Conservation (phyloP, 2,888 invertebrate genomes). For the Deroplatys truncata region DNA sequence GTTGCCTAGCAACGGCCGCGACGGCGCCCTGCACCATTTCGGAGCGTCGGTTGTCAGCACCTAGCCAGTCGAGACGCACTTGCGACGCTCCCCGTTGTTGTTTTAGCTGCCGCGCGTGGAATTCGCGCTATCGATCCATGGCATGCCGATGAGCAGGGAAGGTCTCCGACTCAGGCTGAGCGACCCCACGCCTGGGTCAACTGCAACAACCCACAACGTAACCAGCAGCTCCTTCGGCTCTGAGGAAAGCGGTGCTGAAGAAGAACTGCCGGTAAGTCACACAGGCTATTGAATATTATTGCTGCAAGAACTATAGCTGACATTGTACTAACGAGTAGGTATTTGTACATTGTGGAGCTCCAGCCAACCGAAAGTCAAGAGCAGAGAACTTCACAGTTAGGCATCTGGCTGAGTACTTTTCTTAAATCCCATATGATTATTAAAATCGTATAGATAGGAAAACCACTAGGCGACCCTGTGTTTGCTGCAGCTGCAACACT, state of each 20-base stretch:
- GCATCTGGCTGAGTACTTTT: too few relatives aligned
- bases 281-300: too few relatives aligned
- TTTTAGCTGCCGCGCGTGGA: background rate
- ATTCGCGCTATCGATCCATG: background rate
- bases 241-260: slow-evolving; percentile 1
- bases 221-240: background rate
- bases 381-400: too few relatives aligned
- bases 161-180: slow-evolving; percentile 49
- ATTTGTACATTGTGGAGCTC: too few relatives aligned
- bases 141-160: slow-evolving; percentile 38
- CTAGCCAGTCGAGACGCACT: background rate
- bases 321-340: too few relatives aligned
- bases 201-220: background rate
- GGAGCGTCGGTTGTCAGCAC: background rate
- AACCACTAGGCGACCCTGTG: too few relatives aligned
- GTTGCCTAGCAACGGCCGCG: background rate
- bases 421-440: too few relatives aligned
- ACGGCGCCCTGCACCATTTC: background rate
- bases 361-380: too few relatives aligned
- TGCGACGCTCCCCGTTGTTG: background rate
- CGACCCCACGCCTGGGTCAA: slow-evolving; percentile 40
- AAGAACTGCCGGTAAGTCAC: background rate
- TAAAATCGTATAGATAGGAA: too few relatives aligned
- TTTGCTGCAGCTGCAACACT: too few relatives aligned
- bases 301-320: too few relatives aligned